Evolutionary conservation across 2,113 vertebrate species (phyloP), one percentile per base, ranked within the genome.

Genomic region (Aramus guarauna): DNA sequence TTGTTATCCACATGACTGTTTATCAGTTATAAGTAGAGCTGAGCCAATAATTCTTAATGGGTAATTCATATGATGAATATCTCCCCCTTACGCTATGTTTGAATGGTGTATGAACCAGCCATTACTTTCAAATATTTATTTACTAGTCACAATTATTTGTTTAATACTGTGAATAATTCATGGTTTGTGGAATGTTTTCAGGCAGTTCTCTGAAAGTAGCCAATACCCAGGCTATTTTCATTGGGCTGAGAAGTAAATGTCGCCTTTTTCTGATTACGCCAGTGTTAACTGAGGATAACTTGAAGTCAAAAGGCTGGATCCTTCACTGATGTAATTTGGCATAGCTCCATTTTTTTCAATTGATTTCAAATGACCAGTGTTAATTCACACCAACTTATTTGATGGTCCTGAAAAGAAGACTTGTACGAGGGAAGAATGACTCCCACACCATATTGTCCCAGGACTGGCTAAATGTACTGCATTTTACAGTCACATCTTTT

Each of bases 111-210:
- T 94, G 94, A 95, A 89, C 56, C 86, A 87, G 92, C 80, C 96
- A 95, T 94, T 97, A 69, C 95, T 96, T 95, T 95, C 95, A 97
- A 96, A 97, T 96, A 96, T 96, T 96, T 97, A 95, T 97, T 97
- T 97, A 93, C 94, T 94, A 92, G 85, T 96, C 96, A 96, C 96
- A 96, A 95, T 97, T 97, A 96, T 96, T 97, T 97, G 95, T 95
- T 97, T 96, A 97, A 95, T 82, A 79, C 91, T 90, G 91, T 91
- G 95, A 95, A 96, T 97, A 97, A 95, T 97, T 96, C 94, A 95
- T 91, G 89, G 94, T 45, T 91, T 97, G 94, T 97, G 94, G 93
- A 91, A 90, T 93, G 88, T 94, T 96, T 97, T 95, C 88, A 94
- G 86, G 88, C 95, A 91, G 91, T 76, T 95, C 92, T 94, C 90